Percentiles rank a stretch among this genome's conserved stretches.
These are phyloP conservation scores for Pyxicephalus adspersus DNA, from an alignment of 2,113 vertebrate species.

Conservation along the genomic window DNA sequence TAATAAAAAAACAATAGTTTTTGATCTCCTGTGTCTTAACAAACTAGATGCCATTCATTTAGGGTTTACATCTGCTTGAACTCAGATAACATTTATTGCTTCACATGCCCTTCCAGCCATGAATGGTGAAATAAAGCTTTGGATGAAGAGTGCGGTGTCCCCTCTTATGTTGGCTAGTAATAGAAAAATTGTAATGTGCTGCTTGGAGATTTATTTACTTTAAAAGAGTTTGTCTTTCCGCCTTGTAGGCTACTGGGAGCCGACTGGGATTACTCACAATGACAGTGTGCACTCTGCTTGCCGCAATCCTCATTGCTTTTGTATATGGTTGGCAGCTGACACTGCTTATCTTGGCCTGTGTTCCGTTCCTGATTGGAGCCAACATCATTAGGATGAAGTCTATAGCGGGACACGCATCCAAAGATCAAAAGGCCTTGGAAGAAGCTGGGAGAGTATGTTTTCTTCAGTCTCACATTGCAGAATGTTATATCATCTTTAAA, in stretches of 20 bases:
- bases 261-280: slow-evolving; percentile 66
- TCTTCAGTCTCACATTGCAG: not conserved
- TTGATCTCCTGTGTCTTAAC: too few species aligned
- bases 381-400: slow-evolving; percentile 66
- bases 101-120: too few species aligned
- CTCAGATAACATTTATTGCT: too few species aligned
- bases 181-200: not conserved
- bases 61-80: too few species aligned
- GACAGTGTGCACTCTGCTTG: slow-evolving; percentile 61
- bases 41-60: too few species aligned
- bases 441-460: slow-evolving; percentile 71
- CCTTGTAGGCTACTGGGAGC: slow-evolving; percentile 68
- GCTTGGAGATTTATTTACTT: not conserved
- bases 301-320: slow-evolving; percentile 69
- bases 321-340: slow-evolving; percentile 73
- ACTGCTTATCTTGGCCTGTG: slow-evolving; percentile 70
- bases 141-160: not conserved
- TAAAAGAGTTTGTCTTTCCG: slow-evolving; percentile 36
- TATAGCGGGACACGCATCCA: slow-evolving; percentile 66
- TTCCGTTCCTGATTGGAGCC: slow-evolving; percentile 69
- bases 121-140: too few species aligned
- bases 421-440: slow-evolving; percentile 74
- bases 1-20: too few species aligned
- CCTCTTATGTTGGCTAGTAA: not conserved
- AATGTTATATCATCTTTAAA: not conserved